phyloP scores from a whole-genome alignment of 2,888 invertebrate genomes.

The Melieria picta region DNA sequence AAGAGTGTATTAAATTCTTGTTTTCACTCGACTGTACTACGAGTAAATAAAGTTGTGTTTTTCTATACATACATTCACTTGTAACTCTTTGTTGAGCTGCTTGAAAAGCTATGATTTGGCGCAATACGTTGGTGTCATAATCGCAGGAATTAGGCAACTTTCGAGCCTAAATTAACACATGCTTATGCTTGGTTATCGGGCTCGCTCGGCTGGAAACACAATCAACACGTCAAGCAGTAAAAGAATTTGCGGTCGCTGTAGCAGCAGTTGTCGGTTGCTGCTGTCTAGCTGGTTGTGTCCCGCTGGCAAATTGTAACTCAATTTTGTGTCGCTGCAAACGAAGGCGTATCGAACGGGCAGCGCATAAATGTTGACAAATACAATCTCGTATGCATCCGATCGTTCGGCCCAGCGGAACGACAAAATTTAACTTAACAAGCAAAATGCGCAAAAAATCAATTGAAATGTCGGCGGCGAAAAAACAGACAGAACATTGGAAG shows the following conservation, averaged over 20 bases:
- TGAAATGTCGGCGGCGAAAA: neutral
- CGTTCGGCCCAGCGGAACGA: too few species aligned
- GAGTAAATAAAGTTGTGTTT: too few species aligned
- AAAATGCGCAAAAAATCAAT: too few species aligned
- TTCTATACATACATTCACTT: too few species aligned
- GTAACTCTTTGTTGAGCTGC: too few species aligned
- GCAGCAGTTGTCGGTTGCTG: neutral
- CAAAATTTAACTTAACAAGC: too few species aligned
- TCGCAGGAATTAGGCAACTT: too few species aligned
- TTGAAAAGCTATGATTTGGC: too few species aligned
- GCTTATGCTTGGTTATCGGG: conserved; percentile 18
- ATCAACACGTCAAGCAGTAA: conserved; percentile 4
- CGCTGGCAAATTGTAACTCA: conserved; percentile 32
- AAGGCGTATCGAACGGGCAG: conserved; percentile 36
- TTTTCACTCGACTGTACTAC: too few species aligned
- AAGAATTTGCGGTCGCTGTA: conserved; percentile 22
- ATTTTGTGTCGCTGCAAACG: conserved; percentile 17
- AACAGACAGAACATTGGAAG: neutral
- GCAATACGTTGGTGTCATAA: too few species aligned
- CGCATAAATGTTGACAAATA: conserved; percentile 44
- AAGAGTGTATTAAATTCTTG: too few species aligned
- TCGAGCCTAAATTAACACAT: conserved; percentile 24
- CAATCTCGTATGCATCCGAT: conserved; percentile 22
- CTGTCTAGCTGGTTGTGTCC: conserved; percentile 20
- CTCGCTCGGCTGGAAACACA: conserved; percentile 7